Conservation (phyloP, 1,140 invertebrate species). For the Papilio polyxenes region DNA sequence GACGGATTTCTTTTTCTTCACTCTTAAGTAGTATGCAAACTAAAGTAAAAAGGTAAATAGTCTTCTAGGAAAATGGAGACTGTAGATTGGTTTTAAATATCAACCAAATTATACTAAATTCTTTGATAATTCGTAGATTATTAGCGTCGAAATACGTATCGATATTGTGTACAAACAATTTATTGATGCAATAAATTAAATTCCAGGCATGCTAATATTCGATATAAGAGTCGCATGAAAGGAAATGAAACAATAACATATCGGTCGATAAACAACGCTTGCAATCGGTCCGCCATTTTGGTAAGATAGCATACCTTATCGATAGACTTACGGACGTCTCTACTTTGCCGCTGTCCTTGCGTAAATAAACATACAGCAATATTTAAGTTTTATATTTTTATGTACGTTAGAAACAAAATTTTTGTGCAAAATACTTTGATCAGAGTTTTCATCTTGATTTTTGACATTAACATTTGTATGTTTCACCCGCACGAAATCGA, state of each 20-base stretch:
- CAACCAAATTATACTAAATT: neutral
- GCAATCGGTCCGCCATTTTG: conserved; percentile 17
- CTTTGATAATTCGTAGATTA: neutral
- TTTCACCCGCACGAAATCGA: neutral
- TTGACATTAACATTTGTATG: neutral
- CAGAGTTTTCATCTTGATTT: neutral
- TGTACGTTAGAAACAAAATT: conserved; percentile 27
- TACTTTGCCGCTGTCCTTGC: conserved; percentile 15
- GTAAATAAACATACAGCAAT: conserved; percentile 3
- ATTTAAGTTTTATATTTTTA: conserved; percentile 20
- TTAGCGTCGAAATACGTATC: neutral
- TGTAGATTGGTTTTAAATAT: neutral
- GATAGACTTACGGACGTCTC: conserved; percentile 19
- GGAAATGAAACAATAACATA: conserved; percentile 32
- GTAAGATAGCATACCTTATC: conserved; percentile 16
- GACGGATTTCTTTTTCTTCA: neutral
- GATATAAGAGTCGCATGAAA: conserved; percentile 12
- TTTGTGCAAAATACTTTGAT: neutral
- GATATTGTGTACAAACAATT: neutral
- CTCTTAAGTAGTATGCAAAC: neutral
- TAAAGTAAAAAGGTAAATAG: neutral
- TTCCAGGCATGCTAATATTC: neutral
- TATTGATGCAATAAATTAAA: conserved; percentile 24
- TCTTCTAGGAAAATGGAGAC: neutral
- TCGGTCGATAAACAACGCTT: conserved; percentile 5